Conservation (phyloP, 1,140 invertebrate species). For the Galendromus occidentalis region DNA sequence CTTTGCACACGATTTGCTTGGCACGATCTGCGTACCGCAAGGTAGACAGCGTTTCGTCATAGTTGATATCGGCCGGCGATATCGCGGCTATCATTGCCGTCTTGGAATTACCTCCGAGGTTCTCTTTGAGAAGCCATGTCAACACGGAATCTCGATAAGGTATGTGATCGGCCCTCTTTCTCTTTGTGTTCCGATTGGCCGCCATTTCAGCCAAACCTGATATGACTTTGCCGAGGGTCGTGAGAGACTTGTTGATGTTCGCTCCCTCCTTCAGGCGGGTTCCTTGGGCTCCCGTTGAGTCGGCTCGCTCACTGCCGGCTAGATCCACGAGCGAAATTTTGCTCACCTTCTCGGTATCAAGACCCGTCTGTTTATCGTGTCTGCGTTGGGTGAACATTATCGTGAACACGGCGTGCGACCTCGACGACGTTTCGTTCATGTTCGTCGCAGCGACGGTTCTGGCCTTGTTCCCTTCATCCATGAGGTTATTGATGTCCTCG, state of each 20-base stretch:
- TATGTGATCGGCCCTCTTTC: conserved; percentile 90
- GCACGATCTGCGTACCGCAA: conserved; percentile 94
- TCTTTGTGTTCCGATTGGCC: conserved; percentile 37
- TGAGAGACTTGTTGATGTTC: conserved; percentile 97
- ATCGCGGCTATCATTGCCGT: conserved; percentile 96
- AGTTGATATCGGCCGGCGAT: conserved; percentile 93
- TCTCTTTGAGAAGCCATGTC: conserved; percentile 94
- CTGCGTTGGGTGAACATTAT: conserved; percentile 93
- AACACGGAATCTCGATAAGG: conserved; percentile 96
- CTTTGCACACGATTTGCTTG: conserved; percentile 98
- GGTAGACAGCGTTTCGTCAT: conserved; percentile 89
- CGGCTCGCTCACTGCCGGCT: conserved; percentile 88
- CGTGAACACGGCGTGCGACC: conserved; percentile 97
- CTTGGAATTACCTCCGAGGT: conserved; percentile 91
- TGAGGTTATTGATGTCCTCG: conserved; percentile 89
- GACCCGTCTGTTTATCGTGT: conserved; percentile 46
- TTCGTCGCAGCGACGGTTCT: conserved; percentile 96
- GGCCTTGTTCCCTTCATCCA: conserved; percentile 64
- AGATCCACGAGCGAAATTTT: conserved; percentile 95
- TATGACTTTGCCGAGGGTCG: conserved; percentile 96
- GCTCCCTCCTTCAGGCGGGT: conserved; percentile 95
- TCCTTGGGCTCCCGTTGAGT: conserved; percentile 95
- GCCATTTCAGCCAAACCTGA: conserved; percentile 76
- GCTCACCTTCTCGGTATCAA: conserved; percentile 67
- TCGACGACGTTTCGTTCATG: conserved; percentile 97